These are phyloP conservation scores for Leptatherina wallacei DNA, from an alignment of 2,797 vertebrate genomes.

Conservation along the genomic window DNA sequence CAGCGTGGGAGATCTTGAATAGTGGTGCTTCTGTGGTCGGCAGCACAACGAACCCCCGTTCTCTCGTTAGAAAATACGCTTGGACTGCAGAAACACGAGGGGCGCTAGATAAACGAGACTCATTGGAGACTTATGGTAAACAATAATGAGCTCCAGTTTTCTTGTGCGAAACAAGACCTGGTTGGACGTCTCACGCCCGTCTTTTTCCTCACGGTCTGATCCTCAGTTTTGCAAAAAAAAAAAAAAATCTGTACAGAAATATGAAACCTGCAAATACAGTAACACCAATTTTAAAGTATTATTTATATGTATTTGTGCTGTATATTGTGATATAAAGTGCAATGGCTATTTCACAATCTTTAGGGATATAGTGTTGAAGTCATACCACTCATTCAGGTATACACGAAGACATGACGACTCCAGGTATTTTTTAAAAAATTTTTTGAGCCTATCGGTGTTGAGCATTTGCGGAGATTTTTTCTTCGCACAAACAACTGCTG, in stretches of 20 bases:
- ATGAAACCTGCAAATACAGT: slow-evolving; percentile 49
- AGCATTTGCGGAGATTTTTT: slow-evolving; percentile 17
- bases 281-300: slow-evolving; percentile 64
- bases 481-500: slow-evolving; percentile 50
- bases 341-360: slow-evolving; percentile 65
- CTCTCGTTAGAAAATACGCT: slow-evolving; percentile 60
- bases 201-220: slow-evolving; percentile 61
- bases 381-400: slow-evolving; percentile 70
- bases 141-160: slow-evolving; percentile 58
- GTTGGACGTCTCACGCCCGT: slow-evolving; percentile 42
- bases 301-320: slow-evolving; percentile 81
- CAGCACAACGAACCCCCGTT: slow-evolving; percentile 8
- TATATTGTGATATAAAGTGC: slow-evolving; percentile 81
- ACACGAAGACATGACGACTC: slow-evolving; percentile 43
- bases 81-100: slow-evolving; percentile 72
- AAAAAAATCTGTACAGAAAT: slow-evolving; percentile 53
- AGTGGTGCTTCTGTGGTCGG: slow-evolving; percentile 11
- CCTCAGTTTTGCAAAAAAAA: slow-evolving; percentile 25
- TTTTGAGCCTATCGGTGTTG: slow-evolving; percentile 50
- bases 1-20: slow-evolving; percentile 15
- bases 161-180: slow-evolving; percentile 58
- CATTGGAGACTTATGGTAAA: slow-evolving; percentile 46
- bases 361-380: slow-evolving; percentile 35
- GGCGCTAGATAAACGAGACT: slow-evolving; percentile 39
- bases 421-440: slow-evolving; percentile 50